These are phyloP conservation scores for Tamias sibiricus DNA, from an alignment of 2,113 vertebrate species.

Conservation along the genomic window DNA sequence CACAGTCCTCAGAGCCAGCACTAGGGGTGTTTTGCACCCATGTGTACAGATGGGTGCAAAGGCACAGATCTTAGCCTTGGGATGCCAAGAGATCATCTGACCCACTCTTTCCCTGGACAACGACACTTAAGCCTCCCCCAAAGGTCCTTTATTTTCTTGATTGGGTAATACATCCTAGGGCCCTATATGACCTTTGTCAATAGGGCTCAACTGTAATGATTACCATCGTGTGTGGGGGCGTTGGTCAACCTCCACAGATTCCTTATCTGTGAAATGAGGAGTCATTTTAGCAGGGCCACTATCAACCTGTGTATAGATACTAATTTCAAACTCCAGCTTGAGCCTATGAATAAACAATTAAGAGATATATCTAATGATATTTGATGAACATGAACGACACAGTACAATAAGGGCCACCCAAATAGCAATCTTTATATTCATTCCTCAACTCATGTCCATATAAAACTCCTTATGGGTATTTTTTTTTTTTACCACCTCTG, in stretches of 20 bases:
- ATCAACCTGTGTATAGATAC: background rate
- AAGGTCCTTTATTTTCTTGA: background rate
- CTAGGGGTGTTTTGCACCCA: background rate
- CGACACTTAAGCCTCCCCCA: background rate
- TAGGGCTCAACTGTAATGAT: constrained; percentile 39
- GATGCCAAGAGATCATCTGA: background rate
- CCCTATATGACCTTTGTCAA: constrained; percentile 9
- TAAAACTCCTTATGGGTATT: background rate
- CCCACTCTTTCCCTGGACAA: background rate
- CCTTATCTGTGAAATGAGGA: background rate
- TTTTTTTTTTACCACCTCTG: background rate
- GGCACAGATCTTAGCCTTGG: background rate
- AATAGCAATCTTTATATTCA: background rate
- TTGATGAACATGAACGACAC: background rate
- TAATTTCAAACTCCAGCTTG: background rate
- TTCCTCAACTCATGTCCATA: background rate
- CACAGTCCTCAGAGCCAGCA: background rate
- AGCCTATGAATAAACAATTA: background rate
- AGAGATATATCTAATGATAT: background rate
- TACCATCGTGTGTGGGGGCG: background rate
- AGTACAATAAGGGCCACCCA: background rate
- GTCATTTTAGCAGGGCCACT: background rate
- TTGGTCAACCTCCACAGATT: background rate
- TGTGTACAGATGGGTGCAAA: background rate
- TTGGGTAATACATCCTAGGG: background rate